Base-by-base conservation (phyloP, 2,797 vertebrate genomes). In the Siniperca undulata region DNA sequence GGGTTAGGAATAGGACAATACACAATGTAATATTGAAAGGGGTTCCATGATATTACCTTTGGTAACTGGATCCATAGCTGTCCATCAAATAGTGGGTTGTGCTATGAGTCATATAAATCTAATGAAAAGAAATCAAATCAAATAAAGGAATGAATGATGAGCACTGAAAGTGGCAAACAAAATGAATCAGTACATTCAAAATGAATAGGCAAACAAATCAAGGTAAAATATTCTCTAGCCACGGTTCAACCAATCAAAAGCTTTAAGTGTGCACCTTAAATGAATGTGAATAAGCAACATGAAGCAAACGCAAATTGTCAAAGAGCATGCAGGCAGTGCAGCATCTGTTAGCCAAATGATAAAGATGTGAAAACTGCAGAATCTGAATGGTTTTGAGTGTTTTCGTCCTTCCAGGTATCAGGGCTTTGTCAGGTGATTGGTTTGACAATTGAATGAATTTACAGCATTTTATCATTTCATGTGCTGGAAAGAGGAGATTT, bases 61-160 rank as follows among this genome's bases (percentile, higher is more conserved):
- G 16, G 78, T 77, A 77, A 83, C 89, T 64, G 89, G 89, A 75
- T 96, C 94, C 94, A 94, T 83, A 88, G 95, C 87, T 93, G 91
- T 95, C 95, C 94, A 88, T 93, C 93, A 93, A 94, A 93, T 88
- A 93, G 91, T 85, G 91, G 92, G 88, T 84, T 93, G 95, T 94
- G 91, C 91, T 94, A 96, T 94, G 93, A 95, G 82, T 93, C 93
- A 94, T 93, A 94, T 89, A 94, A 92, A 95, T 96, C 95, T 96
- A 95, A 95, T 95, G 86, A 96, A 95, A 93, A 94, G 87, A 94
- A 95, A 94, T 92, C 92, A 95, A 95, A 94, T 95, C 86, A 95
- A 95, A 94, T 88, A 81, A 94, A 93, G 30, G 86, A 94, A 94
- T 90, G 88, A 92, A 93, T 66, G 92, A 91, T 89, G 92, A 88